Evolutionary conservation across 2,113 vertebrate species (phyloP), one percentile per base, ranked within the genome.

Genomic region (Gopherus evgoodei): DNA sequence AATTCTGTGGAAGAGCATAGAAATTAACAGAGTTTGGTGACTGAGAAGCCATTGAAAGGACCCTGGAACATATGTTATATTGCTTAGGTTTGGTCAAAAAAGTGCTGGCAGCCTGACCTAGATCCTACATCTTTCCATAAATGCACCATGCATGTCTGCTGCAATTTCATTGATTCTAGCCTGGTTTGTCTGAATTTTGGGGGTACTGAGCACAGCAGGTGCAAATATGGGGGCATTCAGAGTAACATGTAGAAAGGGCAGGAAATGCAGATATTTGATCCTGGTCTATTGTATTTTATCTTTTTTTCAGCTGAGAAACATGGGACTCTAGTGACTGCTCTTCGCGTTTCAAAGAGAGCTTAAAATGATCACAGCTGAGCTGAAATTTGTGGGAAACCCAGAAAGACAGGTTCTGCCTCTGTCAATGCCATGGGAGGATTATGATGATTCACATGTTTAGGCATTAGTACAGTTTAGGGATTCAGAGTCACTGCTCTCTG

Each of bases 1-100:
- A 62, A 81, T 80, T 88, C 9, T 12, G 9, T 3, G 11, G 25
- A 56, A 72, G 38, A 21, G 1, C 9, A 19, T 84, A 12, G 84
- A 88, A 90, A 80, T 27, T 35, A 49, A 53, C 25, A 59, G 59
- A 65, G 10, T 5, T 4, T 59, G 2, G 22, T 65, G 9, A 1
- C 75, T 93, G 31, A 1, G 54, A 52, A 86, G 11, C 29, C 38
- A 56, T 78, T 42, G 52, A 16, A 38, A 38, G n/a, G 38, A n/a
- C 5, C 6, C 76, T 38, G 5, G 13, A 76, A 56, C 0, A 0
- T 38, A 6, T 85, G 11, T 16, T 57, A 44, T 1, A 2, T 5
- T 54, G 0, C 57, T 9, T 69, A 44, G 83, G 1, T 84, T 94
- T 86, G 11, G 2, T 78, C 87, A 44, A 83, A 86, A 84, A 84